Base-by-base conservation (phyloP, 2,797 vertebrate species). In the Allobates femoralis region DNA sequence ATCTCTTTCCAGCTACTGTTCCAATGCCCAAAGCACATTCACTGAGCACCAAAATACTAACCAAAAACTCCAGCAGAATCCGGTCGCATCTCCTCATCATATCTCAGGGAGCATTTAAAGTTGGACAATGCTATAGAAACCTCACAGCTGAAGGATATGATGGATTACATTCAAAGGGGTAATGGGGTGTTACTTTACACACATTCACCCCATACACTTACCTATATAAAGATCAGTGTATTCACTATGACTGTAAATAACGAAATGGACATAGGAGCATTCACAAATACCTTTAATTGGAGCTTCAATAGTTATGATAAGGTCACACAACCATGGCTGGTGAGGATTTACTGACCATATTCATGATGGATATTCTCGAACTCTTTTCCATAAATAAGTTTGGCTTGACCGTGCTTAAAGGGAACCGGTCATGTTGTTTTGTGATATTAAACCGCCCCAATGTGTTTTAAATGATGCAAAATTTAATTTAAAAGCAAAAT, bases 1-100 rank as follows among this genome's bases (percentile, higher is more conserved):
- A 77, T 77, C 37, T 55, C 76, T 77, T 53, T 71, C 18, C 81
- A 74, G 28, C 46, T 55, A 83, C 69, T 51, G 55, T 32, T 73
- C 56, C 30, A 19, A 62, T 83, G 81, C 66, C 81, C n/a, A 64
- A 82, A 82, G 66, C 41, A 55, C 46, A 82, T n/a, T 50, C 32
- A 71, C 67, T 41, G 21, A 30, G 81, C 55, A 79, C 64, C 53
- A 71, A 86, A 64, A 51, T n/a, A n/a, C 67, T 58, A 81, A 55
- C 37, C 32, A 21, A 76, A 76, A 37, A n/a, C 66, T 69, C 7
- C 64, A 32, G 64, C 12, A 74, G 41, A 46, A 7, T n/a, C n/a
- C 15, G 37, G 71, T 50, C 23, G n/a, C 41, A 26, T 74, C 41
- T 71, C 41, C 67, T 71, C 34, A 14, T 71, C 30, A 41, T 23